Evolutionary conservation across 2,888 invertebrate genomes (phyloP), one percentile per base, ranked within the genome.

Genomic region (Sinohyriopsis cumingii): DNA sequence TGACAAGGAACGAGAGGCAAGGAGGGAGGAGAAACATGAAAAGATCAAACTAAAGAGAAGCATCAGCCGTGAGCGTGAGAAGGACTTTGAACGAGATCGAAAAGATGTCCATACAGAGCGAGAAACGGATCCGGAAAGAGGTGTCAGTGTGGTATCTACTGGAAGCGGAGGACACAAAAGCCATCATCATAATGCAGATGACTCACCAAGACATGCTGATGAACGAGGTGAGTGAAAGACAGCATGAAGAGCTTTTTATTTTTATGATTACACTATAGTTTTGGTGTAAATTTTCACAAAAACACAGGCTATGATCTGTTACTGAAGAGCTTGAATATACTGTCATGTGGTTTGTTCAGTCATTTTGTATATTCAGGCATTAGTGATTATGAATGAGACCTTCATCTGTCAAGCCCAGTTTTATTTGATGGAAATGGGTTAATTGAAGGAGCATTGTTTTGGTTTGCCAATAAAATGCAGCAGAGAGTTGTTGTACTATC

Each of bases 181-280:
- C 28, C 75, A 66, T 63, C 76, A 71, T 63, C 82, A 75, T 63
- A 86, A 84, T 73, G 82, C 83, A 33, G 87, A 87, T 65, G 76
- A 79, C 7, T 86, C 85, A 6, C 82, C 86, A 9, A 81, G 83
- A 74, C 68, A 76, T 59, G 55, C 71, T 20, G 87, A 88, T 24
- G 88, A 88, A 70, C 82, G 87, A 84, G 88, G 88, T 87, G 63
- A 20, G 73, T 20, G 22, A 24, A 33, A 15, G 45, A 45, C 1
- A 45, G 45, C 45, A 45, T 45, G 12, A 45, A 45, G 45, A 20
- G 12, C 33, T 66, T n/a, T 59, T 60, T 60, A 53, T 25, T 59
- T 1, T 7, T 25, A 18, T 19, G 20, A 56, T 56, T 56, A 22
- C 2, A 4, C 7, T 65, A 19, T 59, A 19, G 18, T 45, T 55